phyloP scores from a whole-genome alignment of 2,888 invertebrate genomes.

The Morpho deidamia region DNA sequence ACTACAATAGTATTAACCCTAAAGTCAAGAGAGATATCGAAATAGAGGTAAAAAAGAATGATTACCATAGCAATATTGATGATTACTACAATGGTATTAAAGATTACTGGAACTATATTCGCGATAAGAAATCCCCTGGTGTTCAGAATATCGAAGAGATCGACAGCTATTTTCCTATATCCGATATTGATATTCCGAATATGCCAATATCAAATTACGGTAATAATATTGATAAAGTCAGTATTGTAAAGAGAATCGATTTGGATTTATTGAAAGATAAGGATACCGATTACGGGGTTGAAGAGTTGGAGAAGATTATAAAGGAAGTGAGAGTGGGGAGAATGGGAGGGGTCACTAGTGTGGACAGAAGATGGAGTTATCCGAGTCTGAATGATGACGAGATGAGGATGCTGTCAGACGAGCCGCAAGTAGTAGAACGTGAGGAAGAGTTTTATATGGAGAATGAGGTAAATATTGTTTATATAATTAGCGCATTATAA shows the following conservation, averaged over 20 bases:
- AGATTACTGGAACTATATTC: constrained; percentile 35
- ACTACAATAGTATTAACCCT: constrained; percentile 32
- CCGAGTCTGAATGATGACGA: constrained; percentile 45
- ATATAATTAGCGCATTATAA: neutral
- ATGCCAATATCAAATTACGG: constrained; percentile 2
- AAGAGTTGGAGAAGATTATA: constrained; percentile 19
- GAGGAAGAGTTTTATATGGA: constrained; percentile 47
- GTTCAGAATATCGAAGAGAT: constrained; percentile 32
- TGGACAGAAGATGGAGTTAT: constrained; percentile 27
- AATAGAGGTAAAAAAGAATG: neutral
- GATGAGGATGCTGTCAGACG: constrained; percentile 55
- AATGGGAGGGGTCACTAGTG: constrained; percentile 9
- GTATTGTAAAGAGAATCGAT: constrained; percentile 18
- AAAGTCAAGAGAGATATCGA: constrained; percentile 30
- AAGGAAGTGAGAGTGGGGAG: constrained; percentile 1
- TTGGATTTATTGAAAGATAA: constrained; percentile 17
- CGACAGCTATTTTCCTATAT: neutral
- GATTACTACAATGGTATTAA: constrained; percentile 33
- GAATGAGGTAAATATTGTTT: constrained; percentile 54
- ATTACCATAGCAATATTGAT: neutral
- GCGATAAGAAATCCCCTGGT: constrained; percentile 30
- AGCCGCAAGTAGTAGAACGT: constrained; percentile 42
- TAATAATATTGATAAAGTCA: constrained; percentile 7
- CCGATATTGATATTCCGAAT: neutral
- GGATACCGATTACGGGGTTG: constrained; percentile 8